These are phyloP conservation scores for Alosa alosa DNA, from an alignment of 2,113 vertebrate species.

Conservation along the genomic window DNA sequence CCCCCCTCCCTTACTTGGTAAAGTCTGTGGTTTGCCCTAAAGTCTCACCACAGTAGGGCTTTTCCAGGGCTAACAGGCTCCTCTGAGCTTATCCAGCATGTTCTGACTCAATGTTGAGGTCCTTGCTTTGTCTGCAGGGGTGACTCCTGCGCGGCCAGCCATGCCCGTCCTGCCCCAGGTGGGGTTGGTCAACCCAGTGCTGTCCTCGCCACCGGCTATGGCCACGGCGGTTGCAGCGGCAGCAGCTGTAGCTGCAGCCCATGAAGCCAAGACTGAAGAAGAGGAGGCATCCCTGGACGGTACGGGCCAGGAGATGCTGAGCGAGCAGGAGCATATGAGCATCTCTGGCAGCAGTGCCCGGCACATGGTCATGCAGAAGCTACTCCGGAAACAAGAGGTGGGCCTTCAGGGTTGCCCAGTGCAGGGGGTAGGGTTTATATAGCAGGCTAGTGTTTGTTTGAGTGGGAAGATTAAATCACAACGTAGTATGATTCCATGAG, in stretches of 20 bases:
- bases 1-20: neutral
- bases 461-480: too few species aligned
- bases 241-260: slow-evolving; percentile 58
- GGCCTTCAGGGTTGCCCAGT: slow-evolving; percentile 20
- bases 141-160: slow-evolving; percentile 80
- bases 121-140: slow-evolving; percentile 69
- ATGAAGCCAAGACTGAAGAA: slow-evolving; percentile 76
- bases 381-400: slow-evolving; percentile 86
- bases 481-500: too few species aligned
- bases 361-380: slow-evolving; percentile 90
- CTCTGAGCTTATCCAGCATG: slow-evolving; percentile 11
- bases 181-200: slow-evolving; percentile 87
- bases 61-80: slow-evolving; percentile 30
- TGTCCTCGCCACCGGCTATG: slow-evolving; percentile 78
- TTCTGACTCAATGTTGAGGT: slow-evolving; percentile 21
- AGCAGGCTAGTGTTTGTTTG: too few species aligned
- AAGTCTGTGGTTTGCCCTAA: slow-evolving; percentile 24
- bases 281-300: slow-evolving; percentile 79
- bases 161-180: slow-evolving; percentile 85
- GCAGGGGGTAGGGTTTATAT: too few species aligned
- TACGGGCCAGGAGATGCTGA: slow-evolving; percentile 83
- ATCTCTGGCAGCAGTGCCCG: slow-evolving; percentile 88
- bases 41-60: slow-evolving; percentile 13
- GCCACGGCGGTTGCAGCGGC: slow-evolving; percentile 56
- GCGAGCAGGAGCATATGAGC: slow-evolving; percentile 92